Evolutionary conservation across 2,797 vertebrate genomes (phyloP).

Genomic region (Bovichtus diacanthus): DNA sequence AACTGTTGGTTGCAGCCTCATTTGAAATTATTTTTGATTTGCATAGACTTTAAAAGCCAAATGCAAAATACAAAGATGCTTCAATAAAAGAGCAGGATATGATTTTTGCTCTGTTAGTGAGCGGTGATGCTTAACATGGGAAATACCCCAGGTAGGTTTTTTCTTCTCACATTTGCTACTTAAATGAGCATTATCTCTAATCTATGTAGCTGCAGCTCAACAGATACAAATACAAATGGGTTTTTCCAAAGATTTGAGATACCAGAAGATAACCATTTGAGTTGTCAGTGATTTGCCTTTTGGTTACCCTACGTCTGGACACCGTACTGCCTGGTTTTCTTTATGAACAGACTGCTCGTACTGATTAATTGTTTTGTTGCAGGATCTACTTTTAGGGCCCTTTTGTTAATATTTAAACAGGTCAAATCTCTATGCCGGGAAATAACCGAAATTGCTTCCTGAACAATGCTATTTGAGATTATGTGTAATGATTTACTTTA

Average conservation of each 20-base stretch:
- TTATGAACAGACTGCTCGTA: slow-evolving; percentile 4
- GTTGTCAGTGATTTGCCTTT: background rate
- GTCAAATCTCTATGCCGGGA: slow-evolving; percentile 17
- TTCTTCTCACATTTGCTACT: background rate
- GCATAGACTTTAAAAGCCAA: background rate
- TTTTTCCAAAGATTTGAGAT: slow-evolving; percentile 26
- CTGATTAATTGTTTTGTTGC: background rate
- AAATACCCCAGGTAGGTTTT: slow-evolving; percentile 32
- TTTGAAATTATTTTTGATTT: background rate
- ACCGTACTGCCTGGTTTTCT: background rate
- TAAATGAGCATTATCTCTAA: slow-evolving; percentile 16
- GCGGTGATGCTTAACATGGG: slow-evolving; percentile 9
- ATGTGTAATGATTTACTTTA: background rate
- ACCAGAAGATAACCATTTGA: slow-evolving; percentile 6
- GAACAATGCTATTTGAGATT: background rate
- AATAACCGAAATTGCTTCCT: slow-evolving; percentile 9
- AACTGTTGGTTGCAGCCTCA: background rate
- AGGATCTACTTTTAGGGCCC: background rate
- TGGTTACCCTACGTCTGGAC: slow-evolving; percentile 27
- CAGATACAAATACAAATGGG: slow-evolving; percentile 3
- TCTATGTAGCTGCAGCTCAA: background rate
- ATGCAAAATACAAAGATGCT: background rate
- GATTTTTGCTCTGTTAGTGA: background rate
- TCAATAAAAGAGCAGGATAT: background rate
- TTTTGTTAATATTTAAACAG: slow-evolving; percentile 17